Conservation (phyloP, 2,113 vertebrate genomes). For the Poeciliopsis prolifica region DNA sequence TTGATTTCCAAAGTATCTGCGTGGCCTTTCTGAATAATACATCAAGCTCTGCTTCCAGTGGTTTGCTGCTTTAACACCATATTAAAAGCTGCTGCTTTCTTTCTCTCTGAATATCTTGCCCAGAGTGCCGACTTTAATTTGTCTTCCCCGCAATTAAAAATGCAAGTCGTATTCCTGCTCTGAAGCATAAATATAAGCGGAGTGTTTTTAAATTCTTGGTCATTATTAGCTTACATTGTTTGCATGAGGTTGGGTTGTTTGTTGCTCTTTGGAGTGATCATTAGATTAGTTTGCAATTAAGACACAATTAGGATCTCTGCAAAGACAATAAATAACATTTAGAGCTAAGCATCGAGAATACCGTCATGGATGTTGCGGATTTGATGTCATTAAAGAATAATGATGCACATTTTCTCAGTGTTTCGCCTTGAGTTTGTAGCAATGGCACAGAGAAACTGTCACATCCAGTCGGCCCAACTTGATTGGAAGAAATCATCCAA, state of each 20-base stretch:
- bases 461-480: neutral
- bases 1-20: conserved; percentile 26
- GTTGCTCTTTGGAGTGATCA: conserved; percentile 54
- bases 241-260: conserved; percentile 20
- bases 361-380: conserved; percentile 10
- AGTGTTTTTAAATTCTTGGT: conserved; percentile 2
- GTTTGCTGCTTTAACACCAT: conserved; percentile 15
- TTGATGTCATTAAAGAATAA: conserved; percentile 15
- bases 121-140: conserved; percentile 16
- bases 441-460: neutral
- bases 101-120: conserved; percentile 4
- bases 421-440: neutral
- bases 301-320: conserved; percentile 58
- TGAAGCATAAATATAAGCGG: neutral
- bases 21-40: conserved; percentile 54
- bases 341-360: conserved; percentile 21
- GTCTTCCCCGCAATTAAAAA: conserved; percentile 21
- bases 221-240: neutral
- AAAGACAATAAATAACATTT: conserved; percentile 41
- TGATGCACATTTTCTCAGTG: conserved; percentile 9
- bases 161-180: neutral
- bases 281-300: conserved; percentile 56
- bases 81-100: conserved; percentile 19
- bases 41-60: conserved; percentile 25
- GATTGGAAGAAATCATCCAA: neutral